Evolutionary conservation across 1,140 invertebrate genomes (phyloP).

Genomic region (Thaumatotibia leucotreta): DNA sequence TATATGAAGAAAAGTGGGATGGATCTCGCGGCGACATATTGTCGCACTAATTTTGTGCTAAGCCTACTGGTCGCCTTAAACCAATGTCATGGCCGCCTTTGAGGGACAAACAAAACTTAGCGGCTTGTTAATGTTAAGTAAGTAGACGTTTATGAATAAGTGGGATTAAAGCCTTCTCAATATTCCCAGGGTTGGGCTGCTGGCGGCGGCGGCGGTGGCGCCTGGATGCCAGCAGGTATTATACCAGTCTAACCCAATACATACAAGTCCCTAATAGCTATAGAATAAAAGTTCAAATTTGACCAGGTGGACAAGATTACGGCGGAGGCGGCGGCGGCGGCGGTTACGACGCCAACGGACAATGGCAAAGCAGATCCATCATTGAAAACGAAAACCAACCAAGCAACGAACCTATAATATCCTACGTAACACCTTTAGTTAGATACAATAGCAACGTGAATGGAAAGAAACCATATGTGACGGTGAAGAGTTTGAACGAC

Average conservation of each 20-base stretch:
- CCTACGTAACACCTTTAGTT: constrained; percentile 29
- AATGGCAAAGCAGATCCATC: constrained; percentile 68
- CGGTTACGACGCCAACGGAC: constrained; percentile 66
- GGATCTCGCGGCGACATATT: too few species aligned
- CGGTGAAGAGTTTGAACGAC: constrained; percentile 30
- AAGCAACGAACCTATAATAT: constrained; percentile 36
- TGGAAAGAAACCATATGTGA: background rate
- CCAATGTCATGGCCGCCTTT: too few species aligned
- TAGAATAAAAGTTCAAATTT: constrained; percentile 24
- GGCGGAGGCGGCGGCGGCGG: constrained; percentile 38
- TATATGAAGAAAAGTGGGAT: too few species aligned
- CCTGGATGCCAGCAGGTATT: constrained; percentile 68
- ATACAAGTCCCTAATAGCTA: background rate
- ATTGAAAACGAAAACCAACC: constrained; percentile 37
- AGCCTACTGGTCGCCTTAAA: too few species aligned
- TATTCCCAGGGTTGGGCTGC: constrained; percentile 50
- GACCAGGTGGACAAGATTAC: constrained; percentile 53
- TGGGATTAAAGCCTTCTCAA: background rate
- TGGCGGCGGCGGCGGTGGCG: constrained; percentile 42
- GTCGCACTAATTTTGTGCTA: too few species aligned
- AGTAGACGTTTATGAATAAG: too few species aligned
- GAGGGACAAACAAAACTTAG: too few species aligned
- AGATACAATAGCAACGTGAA: constrained; percentile 1
- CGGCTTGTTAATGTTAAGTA: too few species aligned
- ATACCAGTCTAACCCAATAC: constrained; percentile 38